Evolutionary conservation across 2,797 vertebrate genomes (phyloP).

Genomic region (Lagodon rhomboides): DNA sequence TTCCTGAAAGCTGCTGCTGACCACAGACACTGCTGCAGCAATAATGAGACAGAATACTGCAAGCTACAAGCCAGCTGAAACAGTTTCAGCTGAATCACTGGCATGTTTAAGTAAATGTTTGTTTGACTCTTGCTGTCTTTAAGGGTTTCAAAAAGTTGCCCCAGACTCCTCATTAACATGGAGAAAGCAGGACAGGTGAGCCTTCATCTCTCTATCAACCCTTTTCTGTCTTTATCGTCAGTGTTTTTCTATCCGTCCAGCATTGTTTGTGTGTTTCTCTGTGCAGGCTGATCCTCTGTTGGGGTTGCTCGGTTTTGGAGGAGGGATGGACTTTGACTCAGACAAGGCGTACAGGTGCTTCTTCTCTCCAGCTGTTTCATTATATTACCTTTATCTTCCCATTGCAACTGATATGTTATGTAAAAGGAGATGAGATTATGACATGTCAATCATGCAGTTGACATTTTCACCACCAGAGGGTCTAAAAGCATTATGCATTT

Average conservation of each 20-base stretch:
- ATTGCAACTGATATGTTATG: too few relatives aligned
- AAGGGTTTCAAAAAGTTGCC: conserved; percentile 90
- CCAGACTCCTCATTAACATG: conserved; percentile 94
- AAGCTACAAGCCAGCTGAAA: neutral
- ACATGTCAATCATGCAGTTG: neutral
- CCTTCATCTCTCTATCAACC: neutral
- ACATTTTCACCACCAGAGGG: conserved; percentile 25
- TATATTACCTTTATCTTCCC: too few relatives aligned
- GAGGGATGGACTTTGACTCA: conserved; percentile 95
- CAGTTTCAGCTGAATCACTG: neutral
- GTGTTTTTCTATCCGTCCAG: neutral
- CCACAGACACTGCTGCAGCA: neutral
- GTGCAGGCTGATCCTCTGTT: conserved; percentile 87
- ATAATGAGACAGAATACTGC: neutral
- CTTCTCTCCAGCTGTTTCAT: neutral
- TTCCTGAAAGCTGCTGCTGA: neutral
- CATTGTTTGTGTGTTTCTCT: conserved; percentile 21
- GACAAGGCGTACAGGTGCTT: conserved; percentile 93
- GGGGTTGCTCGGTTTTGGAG: conserved; percentile 89
- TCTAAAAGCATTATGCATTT: neutral
- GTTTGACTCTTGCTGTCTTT: neutral
- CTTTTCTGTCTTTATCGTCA: neutral
- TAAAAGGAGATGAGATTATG: neutral
- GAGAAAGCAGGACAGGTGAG: conserved; percentile 92
- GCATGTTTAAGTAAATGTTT: neutral